Conservation (phyloP, 2,888 invertebrate species). For the Rhagonycha lutea region DNA sequence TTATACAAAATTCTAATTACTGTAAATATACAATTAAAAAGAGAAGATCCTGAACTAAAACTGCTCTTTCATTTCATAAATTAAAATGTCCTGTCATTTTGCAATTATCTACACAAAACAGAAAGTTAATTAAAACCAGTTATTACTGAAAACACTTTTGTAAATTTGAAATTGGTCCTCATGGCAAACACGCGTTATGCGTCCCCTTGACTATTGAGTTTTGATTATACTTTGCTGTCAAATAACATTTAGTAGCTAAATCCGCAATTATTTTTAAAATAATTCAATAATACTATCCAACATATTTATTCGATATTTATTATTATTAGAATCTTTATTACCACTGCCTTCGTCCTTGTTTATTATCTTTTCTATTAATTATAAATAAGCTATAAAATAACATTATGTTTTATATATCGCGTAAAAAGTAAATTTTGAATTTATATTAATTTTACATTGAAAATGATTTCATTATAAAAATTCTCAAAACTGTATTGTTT, state of each 20-base stretch:
- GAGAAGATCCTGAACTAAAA: background rate
- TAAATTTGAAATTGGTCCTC: background rate
- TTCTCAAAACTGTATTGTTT: no score
- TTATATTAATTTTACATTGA: no score
- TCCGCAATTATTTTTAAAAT: background rate
- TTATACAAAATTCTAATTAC: background rate
- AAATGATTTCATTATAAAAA: no score
- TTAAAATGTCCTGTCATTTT: slow-evolving; percentile 3
- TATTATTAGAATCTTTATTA: no score
- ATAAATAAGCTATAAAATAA: no score
- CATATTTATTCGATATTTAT: no score
- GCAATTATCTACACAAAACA: slow-evolving; percentile 10
- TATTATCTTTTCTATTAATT: no score
- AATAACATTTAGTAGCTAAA: background rate
- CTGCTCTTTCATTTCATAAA: background rate
- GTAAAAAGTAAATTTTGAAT: no score
- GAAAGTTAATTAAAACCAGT: slow-evolving; percentile 16
- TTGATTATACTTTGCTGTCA: background rate
- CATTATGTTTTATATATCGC: no score
- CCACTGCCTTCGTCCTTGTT: no score
- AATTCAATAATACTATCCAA: background rate
- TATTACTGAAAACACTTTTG: slow-evolving; percentile 10
- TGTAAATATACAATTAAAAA: background rate
- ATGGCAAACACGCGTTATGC: background rate
- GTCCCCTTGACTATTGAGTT: background rate